These are phyloP conservation scores for Cottus gobio DNA, from an alignment of 2,113 vertebrate species.

Conservation along the genomic window DNA sequence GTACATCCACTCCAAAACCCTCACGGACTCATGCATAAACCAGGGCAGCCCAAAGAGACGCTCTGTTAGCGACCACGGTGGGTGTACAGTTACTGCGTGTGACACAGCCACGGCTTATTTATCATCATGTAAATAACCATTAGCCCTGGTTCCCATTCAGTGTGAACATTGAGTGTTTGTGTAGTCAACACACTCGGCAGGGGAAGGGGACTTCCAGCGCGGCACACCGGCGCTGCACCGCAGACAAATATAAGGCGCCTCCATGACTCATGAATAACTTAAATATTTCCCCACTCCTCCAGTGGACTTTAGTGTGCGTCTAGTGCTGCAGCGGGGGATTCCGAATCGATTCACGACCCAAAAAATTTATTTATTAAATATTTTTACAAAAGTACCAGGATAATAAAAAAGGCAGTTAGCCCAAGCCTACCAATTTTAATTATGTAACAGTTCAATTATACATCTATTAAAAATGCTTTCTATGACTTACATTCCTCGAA, in stretches of 20 bases:
- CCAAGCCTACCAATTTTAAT: too few relatives aligned
- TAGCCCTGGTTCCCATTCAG: constrained; percentile 46
- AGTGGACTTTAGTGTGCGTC: neutral
- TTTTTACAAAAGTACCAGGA: too few relatives aligned
- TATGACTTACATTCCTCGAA: too few relatives aligned
- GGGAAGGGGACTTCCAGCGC: constrained; percentile 46
- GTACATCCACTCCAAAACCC: constrained; percentile 16
- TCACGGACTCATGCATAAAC: constrained; percentile 13
- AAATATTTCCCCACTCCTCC: neutral
- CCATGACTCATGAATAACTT: neutral
- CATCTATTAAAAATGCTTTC: too few relatives aligned
- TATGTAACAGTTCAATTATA: too few relatives aligned
- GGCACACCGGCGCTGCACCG: neutral
- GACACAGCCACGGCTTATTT: constrained; percentile 1
- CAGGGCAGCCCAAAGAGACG: constrained; percentile 57
- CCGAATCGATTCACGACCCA: too few relatives aligned
- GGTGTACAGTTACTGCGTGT: constrained; percentile 20
- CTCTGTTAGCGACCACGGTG: constrained; percentile 15
- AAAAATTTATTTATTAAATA: neutral
- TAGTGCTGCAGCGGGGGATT: neutral
- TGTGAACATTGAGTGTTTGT: constrained; percentile 46
- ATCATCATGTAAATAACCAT: constrained; percentile 57
- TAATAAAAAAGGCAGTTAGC: too few relatives aligned
- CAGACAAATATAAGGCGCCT: neutral
- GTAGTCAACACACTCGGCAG: constrained; percentile 39